Base-by-base conservation (phyloP, 2,888 invertebrate genomes). In the Drosophila neutralis region DNA sequence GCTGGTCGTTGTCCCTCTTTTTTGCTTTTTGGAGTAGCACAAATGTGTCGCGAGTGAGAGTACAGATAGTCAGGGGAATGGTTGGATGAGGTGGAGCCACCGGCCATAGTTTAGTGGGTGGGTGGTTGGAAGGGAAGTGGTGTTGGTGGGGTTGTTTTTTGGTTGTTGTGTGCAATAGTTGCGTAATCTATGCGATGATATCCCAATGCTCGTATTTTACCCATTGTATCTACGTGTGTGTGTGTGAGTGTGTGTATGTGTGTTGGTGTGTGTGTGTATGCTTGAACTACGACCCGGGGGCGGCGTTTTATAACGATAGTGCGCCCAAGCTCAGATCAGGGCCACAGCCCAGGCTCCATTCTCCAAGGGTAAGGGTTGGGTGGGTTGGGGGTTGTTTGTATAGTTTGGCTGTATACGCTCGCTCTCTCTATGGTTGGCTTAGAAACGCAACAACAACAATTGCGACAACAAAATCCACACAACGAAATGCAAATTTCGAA, bases 161-260 rank as follows among this genome's bases (percentile, higher is more conserved):
- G 40, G 48, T 38, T 57, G 60, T 42, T 65, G 48, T 51, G 36
- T 75, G 69, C 79, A 82, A 87, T 85, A 88, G 85, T 85, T 85
- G 85, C 88, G 88, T 85, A 85, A 85, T 88, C 88, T 86, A 83
- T 80, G 82, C 80, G 81, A 79, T 85, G 83, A 87, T 85, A 83
- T 81, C 77, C 80, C 71, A 75, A 68, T 68, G 75, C 82, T 79
- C 67, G 69, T 73, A 76, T 80, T 79, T 69, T 60, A 64, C 27
- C 61, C 79, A 73, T 86, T 79, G 81, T 78, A 75, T 53, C 31
- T 58, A 2, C 31, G 21, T 59, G 45, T 58, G 21, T 56, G 53
- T 62, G 48, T 48, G 29, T 60, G 24, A 2, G 45, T 49, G 31
- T 31, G 31, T 31, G 31, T 31, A n/a, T 60, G 45, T 49, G 27